Percentiles rank a stretch among this genome's conserved stretches.
Conservation (phyloP, 2,888 invertebrate species). For the Muscina levida region DNA sequence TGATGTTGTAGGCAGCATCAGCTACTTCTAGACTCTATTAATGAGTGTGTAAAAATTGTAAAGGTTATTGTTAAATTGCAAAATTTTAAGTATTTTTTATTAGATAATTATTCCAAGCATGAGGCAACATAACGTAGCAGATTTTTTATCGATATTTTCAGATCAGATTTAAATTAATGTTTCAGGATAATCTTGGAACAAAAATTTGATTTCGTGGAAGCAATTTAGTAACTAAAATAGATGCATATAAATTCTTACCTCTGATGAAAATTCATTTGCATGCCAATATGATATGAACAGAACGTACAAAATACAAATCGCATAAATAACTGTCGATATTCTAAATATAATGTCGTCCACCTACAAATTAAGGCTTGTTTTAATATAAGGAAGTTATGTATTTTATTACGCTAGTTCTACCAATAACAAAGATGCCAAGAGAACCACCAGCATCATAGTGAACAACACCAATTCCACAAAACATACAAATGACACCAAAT, state of each 20-base stretch:
- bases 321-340: conserved; percentile 60
- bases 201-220: too few relatives aligned
- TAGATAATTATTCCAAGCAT: too few relatives aligned
- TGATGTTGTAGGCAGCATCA: conserved; percentile 66
- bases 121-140: too few relatives aligned
- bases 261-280: conserved; percentile 68
- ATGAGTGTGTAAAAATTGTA: too few relatives aligned
- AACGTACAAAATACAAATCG: conserved; percentile 62
- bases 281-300: conserved; percentile 68
- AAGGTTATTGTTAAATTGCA: too few relatives aligned
- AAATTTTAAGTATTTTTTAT: too few relatives aligned
- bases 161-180: too few relatives aligned
- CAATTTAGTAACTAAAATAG: too few relatives aligned
- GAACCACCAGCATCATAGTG: conserved; percentile 68
- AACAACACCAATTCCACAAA: conserved; percentile 67
- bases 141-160: too few relatives aligned
- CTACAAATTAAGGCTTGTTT: conserved; percentile 43
- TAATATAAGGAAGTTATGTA: too few relatives aligned
- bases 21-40: conserved; percentile 67
- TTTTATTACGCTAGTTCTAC: conserved; percentile 44
- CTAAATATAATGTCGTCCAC: conserved; percentile 59
- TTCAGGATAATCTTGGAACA: too few relatives aligned
- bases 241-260: too few relatives aligned
- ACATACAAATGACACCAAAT: conserved; percentile 65
- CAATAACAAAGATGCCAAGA: conserved; percentile 65